These are phyloP conservation scores for Corbicula japonica DNA, from an alignment of 2,888 invertebrate species.

Conservation along the genomic window DNA sequence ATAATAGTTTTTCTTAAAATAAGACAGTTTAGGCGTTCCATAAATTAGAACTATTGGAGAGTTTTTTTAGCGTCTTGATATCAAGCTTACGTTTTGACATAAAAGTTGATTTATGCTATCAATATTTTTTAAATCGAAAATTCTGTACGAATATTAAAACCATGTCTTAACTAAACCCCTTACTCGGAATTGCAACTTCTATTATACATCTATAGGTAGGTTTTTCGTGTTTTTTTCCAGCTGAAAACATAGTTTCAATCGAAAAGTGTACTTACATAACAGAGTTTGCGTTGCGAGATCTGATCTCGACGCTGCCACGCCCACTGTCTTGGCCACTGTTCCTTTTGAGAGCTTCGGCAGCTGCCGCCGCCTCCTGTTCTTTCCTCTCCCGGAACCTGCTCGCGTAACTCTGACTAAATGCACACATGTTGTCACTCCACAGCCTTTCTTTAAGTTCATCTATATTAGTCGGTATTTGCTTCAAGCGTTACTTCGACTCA, in stretches of 20 bases:
- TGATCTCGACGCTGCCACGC: neutral
- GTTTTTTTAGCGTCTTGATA: too few relatives aligned
- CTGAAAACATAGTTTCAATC: too few relatives aligned
- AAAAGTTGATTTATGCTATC: neutral
- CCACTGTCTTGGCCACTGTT: too few relatives aligned
- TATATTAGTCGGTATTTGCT: too few relatives aligned
- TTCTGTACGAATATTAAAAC: neutral
- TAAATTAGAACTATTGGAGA: too few relatives aligned
- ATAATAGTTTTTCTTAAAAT: too few relatives aligned
- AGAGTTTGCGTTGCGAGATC: neutral
- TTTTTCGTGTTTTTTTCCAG: too few relatives aligned
- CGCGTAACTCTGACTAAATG: constrained; percentile 4
- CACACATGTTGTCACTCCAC: constrained; percentile 11
- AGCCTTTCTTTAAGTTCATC: too few relatives aligned
- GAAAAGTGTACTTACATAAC: constrained; percentile 6
- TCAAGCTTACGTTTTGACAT: neutral
- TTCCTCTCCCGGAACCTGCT: neutral
- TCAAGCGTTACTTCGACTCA: too few relatives aligned
- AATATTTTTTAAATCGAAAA: neutral
- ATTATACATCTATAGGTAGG: too few relatives aligned
- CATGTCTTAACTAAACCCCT: neutral
- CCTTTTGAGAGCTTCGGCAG: too few relatives aligned
- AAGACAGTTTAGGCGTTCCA: too few relatives aligned
- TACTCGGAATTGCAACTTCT: neutral
- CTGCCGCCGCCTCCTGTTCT: neutral